Conservation (phyloP, 2,113 vertebrate species). For the Epinephelus fuscoguttatus region DNA sequence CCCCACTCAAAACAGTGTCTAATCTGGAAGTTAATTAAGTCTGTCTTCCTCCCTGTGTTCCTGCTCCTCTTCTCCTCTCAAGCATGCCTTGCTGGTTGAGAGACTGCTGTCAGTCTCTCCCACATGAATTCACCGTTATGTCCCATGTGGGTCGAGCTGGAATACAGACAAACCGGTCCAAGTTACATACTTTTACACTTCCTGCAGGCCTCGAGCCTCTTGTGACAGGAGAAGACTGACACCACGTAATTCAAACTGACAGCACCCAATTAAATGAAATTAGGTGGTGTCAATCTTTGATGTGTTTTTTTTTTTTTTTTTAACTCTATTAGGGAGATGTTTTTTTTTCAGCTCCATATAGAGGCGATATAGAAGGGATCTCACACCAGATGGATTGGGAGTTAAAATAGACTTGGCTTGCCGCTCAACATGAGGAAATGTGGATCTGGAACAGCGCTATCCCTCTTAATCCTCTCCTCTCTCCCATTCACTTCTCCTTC, state of each 20-base stretch:
- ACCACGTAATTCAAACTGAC: constrained; percentile 74
- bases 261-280: constrained; percentile 75
- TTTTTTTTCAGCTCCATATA: constrained; percentile 61
- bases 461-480: constrained; percentile 67
- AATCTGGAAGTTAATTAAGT: constrained; percentile 81
- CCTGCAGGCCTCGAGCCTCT: constrained; percentile 46
- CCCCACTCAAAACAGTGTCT: constrained; percentile 67
- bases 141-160: constrained; percentile 57
- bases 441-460: constrained; percentile 67
- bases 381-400: constrained; percentile 78
- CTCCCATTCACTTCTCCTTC: constrained; percentile 66
- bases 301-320: constrained; percentile 44
- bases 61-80: constrained; percentile 68
- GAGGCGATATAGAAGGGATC: constrained; percentile 59
- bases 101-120: constrained; percentile 75
- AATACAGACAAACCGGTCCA: constrained; percentile 49
- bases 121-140: constrained; percentile 49
- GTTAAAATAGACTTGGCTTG: constrained; percentile 81
- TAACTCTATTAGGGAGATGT: constrained; percentile 26
- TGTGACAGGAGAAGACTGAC: constrained; percentile 61
- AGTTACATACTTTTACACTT: constrained; percentile 65
- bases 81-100: constrained; percentile 71
- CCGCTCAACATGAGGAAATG: constrained; percentile 69
- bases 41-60: constrained; percentile 64
- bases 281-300: constrained; percentile 66